Base-by-base conservation (phyloP, 2,888 invertebrate species). In the Lasioglossum zephyrum region DNA sequence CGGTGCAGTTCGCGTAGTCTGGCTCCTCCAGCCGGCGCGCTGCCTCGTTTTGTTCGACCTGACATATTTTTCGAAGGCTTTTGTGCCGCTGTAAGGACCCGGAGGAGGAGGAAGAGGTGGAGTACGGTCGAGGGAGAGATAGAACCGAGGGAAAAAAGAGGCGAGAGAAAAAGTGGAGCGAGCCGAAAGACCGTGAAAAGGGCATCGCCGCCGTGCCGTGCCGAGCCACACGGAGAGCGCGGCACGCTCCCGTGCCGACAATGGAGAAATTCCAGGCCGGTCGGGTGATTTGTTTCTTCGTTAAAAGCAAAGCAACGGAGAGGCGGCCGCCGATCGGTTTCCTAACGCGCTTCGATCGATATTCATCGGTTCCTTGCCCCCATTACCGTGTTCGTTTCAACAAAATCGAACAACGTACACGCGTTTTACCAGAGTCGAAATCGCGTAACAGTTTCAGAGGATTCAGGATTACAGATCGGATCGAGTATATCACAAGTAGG, bases 21-120 rank as follows among this genome's bases (percentile, higher is more conserved):
- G 77, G 49, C 44, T 72, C 72, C 78, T 80, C 77, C 5, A n/a
- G 69, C 41, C 69, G 69, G 9, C 69, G 69, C 81, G 77, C 78
- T 81, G 79, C 81, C 87, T 87, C 88, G 90, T 92, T 93, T 92
- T 91, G 92, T 91, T 90, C 90, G 78, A 87, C 84, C 87, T 90
- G 93, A 92, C 92, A 90, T 92, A 92, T 92, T 93, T 92, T 92
- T 89, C 88, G 90, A 90, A 87, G 90, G 90, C 91, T 93, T 91
- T 86, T 90, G 87, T 89, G 88, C 66, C 85, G 73, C 81, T 73
- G 81, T 80, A 84, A 83, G 89, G 85, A 91, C 82, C 85, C 36
- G 31, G 47, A 26, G 47, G 86, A 81, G 87, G 87, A 16, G 47
- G 86, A 31, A 31, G 31, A 81, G 88, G 87, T 31, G 36, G 31